Conservation (phyloP, 1,140 invertebrate genomes). For the Pseudomyrmex cubaensis region DNA sequence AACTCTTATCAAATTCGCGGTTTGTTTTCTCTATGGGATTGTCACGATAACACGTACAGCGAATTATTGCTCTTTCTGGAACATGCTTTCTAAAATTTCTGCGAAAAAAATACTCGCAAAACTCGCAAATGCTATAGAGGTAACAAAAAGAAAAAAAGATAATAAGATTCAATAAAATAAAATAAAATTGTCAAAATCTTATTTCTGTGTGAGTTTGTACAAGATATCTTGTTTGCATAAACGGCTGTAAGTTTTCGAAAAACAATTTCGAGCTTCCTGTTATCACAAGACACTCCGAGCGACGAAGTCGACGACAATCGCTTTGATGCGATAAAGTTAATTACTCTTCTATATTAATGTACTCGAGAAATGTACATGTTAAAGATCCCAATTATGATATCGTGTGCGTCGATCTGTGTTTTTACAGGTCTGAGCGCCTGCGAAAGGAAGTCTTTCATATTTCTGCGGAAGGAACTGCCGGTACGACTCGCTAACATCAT, state of each 20-base stretch:
- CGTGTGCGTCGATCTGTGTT: slow-evolving; percentile 43
- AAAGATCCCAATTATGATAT: background rate
- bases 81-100: background rate
- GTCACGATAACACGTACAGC: slow-evolving; percentile 13
- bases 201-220: slow-evolving; percentile 2
- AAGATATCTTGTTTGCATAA: background rate
- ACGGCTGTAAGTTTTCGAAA: background rate
- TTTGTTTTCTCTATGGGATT: background rate
- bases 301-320: background rate
- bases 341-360: background rate
- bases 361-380: background rate
- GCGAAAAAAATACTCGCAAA: background rate
- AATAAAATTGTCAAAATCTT: background rate
- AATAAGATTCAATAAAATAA: background rate
- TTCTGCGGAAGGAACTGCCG: slow-evolving; percentile 97
- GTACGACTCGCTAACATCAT: slow-evolving; percentile 98
- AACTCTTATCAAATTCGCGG: background rate
- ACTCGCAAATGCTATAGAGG: background rate
- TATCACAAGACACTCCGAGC: background rate
- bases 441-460: slow-evolving; percentile 95
- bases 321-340: background rate
- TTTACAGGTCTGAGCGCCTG: slow-evolving; percentile 94
- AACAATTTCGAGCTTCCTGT: background rate
- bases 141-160: background rate
- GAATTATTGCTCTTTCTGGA: background rate